phyloP scores from a whole-genome alignment of 1,140 invertebrate genomes.

The Danaus plexippus region DNA sequence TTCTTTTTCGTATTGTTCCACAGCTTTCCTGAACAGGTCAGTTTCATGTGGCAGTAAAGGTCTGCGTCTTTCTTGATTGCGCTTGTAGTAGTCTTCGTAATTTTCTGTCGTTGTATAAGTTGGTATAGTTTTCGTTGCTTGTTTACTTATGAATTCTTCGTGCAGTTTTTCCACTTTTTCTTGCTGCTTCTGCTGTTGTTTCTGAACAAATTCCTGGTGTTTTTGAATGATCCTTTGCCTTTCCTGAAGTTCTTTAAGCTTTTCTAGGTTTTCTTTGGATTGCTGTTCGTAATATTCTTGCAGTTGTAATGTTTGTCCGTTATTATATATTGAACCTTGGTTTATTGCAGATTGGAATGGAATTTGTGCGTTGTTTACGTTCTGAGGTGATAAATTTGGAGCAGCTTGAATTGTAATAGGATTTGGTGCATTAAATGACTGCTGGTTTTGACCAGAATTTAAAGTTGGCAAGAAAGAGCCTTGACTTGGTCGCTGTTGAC shows the following conservation, averaged over 20 bases:
- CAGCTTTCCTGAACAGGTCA: conserved; percentile 66
- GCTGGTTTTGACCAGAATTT: conserved; percentile 41
- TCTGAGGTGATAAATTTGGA: conserved; percentile 50
- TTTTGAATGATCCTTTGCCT: conserved; percentile 78
- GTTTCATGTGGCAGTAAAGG: conserved; percentile 64
- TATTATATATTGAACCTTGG: conserved; percentile 66
- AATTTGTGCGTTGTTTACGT: conserved; percentile 29
- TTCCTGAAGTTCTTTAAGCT: conserved; percentile 73
- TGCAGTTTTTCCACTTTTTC: conserved; percentile 77
- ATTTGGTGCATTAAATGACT: conserved; percentile 45
- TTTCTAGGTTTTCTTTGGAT: conserved; percentile 74
- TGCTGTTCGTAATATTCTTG: conserved; percentile 76
- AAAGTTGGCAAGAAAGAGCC: conserved; percentile 63
- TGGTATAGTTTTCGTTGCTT: conserved; percentile 74
- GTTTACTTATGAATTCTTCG: conserved; percentile 75
- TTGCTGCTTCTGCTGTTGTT: conserved; percentile 78
- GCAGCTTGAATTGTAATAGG: conserved; percentile 60
- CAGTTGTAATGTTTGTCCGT: conserved; percentile 65
- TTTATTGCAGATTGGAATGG: conserved; percentile 57
- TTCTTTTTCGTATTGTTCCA: conserved; percentile 66
- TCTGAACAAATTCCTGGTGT: conserved; percentile 79
- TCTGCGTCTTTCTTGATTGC: conserved; percentile 56
- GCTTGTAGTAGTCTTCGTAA: conserved; percentile 52
- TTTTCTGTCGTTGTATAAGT: conserved; percentile 58
- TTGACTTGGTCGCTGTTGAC: conserved; percentile 54